These are phyloP conservation scores for Drosophila paucipuncta DNA, from an alignment of 2,888 invertebrate species.

Conservation along the genomic window DNA sequence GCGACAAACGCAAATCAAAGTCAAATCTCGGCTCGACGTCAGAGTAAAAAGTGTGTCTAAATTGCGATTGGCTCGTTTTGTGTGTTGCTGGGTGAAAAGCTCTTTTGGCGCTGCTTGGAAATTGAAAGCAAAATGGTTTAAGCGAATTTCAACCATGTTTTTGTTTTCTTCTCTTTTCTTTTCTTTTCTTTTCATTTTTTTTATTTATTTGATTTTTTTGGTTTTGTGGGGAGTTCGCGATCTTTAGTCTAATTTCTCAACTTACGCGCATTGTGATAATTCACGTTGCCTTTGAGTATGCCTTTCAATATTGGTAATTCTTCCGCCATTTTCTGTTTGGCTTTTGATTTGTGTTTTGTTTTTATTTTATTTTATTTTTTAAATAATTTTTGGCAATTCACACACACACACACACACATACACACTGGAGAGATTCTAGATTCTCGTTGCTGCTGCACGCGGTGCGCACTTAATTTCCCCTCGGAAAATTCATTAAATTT, in stretches of 20 bases:
- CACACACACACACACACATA: slow-evolving; percentile 27
- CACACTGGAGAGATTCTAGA: slow-evolving; percentile 46
- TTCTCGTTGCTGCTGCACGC: slow-evolving; percentile 44
- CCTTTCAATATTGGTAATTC: slow-evolving; percentile 96
- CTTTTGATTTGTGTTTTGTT: slow-evolving; percentile 8
- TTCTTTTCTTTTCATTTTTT: background rate
- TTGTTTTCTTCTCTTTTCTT: background rate
- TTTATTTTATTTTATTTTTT: slow-evolving; percentile 1
- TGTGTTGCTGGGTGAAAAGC: slow-evolving; percentile 15
- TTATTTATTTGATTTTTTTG: background rate
- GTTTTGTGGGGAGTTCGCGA: background rate
- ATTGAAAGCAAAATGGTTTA: slow-evolving; percentile 54
- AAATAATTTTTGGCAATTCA: slow-evolving; percentile 13
- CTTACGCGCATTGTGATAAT: slow-evolving; percentile 97
- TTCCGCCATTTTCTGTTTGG: slow-evolving; percentile 90
- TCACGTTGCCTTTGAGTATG: slow-evolving; percentile 95
- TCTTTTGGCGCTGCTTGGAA: slow-evolving; percentile 32
- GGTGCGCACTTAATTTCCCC: slow-evolving; percentile 47
- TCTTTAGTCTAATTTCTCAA: slow-evolving; percentile 76
- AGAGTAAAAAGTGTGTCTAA: slow-evolving; percentile 45
- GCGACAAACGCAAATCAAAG: slow-evolving; percentile 43
- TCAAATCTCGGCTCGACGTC: slow-evolving; percentile 31
- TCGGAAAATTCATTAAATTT: slow-evolving; percentile 59
- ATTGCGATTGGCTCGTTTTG: slow-evolving; percentile 1
- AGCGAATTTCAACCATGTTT: slow-evolving; percentile 29